These are phyloP conservation scores for Xenops minutus DNA, from an alignment of 2,797 vertebrate species.

Conservation along the genomic window DNA sequence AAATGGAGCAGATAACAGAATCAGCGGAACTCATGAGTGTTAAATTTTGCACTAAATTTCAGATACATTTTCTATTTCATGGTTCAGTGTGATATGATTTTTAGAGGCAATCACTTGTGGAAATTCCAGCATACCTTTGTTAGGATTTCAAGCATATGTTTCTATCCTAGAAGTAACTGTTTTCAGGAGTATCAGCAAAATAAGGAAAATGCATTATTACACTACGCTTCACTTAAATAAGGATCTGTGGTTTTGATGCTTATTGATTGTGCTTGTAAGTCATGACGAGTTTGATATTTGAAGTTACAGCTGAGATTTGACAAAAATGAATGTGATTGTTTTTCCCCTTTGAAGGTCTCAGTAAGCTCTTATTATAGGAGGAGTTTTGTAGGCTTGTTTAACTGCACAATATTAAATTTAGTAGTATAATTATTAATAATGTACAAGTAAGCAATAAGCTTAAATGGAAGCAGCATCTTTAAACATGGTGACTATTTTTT, in stretches of 20 bases:
- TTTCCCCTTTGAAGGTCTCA: neutral
- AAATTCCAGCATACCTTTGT: neutral
- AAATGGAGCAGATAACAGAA: slow-evolving; percentile 42
- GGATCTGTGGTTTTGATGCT: neutral
- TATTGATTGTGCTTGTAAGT: neutral
- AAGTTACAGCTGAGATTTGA: neutral
- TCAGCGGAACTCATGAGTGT: slow-evolving; percentile 5
- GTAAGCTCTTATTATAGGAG: neutral
- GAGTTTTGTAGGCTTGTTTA: neutral
- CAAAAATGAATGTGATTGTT: neutral
- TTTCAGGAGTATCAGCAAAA: neutral
- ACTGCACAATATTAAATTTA: neutral
- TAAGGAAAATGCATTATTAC: neutral
- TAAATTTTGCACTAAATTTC: slow-evolving; percentile 55
- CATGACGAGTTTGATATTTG: neutral
- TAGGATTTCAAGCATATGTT: slow-evolving; percentile 8
- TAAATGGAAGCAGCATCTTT: neutral
- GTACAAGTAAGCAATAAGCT: neutral
- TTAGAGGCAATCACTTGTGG: neutral
- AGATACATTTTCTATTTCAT: slow-evolving; percentile 40
- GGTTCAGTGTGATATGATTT: slow-evolving; percentile 7
- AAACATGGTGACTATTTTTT: neutral
- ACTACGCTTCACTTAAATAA: neutral
- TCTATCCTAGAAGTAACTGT: neutral
- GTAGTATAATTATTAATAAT: neutral